Evolutionary conservation across 2,113 vertebrate species (phyloP).

Genomic region (Alethe diademata): DNA sequence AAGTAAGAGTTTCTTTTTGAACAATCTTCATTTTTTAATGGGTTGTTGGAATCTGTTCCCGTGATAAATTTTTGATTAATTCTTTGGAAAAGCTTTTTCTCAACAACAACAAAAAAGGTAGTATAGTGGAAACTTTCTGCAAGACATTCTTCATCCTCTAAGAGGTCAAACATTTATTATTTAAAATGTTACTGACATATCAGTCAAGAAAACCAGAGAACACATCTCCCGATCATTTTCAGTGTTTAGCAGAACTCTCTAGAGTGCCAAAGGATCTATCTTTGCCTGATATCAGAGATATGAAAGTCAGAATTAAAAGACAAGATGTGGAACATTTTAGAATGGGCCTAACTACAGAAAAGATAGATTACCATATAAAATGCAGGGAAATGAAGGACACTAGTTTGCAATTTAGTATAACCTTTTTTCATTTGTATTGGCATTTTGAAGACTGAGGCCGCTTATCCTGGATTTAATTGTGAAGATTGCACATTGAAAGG

Average conservation of each 20-base stretch:
- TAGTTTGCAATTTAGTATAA: neutral
- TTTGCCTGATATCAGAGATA: rapidly evolving
- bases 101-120: neutral
- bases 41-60: neutral
- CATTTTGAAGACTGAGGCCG: neutral
- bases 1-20: neutral
- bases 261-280: neutral
- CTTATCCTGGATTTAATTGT: neutral
- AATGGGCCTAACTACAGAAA: neutral
- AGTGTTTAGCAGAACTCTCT: neutral
- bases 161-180: neutral
- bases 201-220: neutral
- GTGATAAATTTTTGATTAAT: neutral
- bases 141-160: neutral
- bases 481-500: neutral
- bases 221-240: neutral
- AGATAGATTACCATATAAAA: neutral
- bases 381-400: neutral
- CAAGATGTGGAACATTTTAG: neutral
- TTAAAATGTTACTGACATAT: neutral
- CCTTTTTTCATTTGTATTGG: neutral
- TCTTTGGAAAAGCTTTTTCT: neutral
- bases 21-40: neutral
- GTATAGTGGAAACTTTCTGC: neutral
- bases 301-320: neutral